Percentiles rank a stretch among this genome's conserved stretches.
These are phyloP conservation scores for Drosophila subsilvestris DNA, from an alignment of 2,888 invertebrate species.

Conservation along the genomic window DNA sequence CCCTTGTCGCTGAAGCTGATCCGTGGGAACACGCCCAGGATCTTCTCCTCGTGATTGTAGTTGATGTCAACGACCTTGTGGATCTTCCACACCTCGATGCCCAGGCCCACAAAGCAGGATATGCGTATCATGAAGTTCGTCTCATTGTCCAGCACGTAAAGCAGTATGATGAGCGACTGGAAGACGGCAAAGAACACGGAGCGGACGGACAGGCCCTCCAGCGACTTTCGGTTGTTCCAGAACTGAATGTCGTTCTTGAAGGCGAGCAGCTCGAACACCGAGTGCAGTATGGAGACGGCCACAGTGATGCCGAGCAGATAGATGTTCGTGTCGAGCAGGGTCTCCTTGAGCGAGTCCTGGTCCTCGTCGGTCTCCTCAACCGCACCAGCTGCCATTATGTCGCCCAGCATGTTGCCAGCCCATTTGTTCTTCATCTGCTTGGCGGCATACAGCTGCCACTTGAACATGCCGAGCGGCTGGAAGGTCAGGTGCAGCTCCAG, in stretches of 20 bases:
- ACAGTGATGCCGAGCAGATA: slow-evolving; percentile 96
- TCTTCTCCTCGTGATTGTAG: slow-evolving; percentile 89
- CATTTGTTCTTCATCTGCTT: slow-evolving; percentile 97
- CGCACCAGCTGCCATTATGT: slow-evolving; percentile 87
- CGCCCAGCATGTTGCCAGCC: slow-evolving; percentile 87
- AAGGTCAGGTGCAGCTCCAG: slow-evolving; percentile 90
- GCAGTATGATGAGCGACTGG: slow-evolving; percentile 96
- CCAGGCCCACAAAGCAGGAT: slow-evolving; percentile 96
- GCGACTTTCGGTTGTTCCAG: slow-evolving; percentile 98
- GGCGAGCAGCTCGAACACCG: slow-evolving; percentile 98
- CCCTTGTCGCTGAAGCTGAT: slow-evolving; percentile 96
- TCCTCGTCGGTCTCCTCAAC: slow-evolving; percentile 87
- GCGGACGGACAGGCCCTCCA: slow-evolving; percentile 98
- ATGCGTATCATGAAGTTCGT: slow-evolving; percentile 98
- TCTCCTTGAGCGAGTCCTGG: slow-evolving; percentile 96
- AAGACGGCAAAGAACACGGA: slow-evolving; percentile 99
- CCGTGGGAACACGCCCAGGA: slow-evolving; percentile 92
- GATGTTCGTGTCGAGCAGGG: slow-evolving; percentile 98
- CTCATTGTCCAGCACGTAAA: slow-evolving; percentile 99
- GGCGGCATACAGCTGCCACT: slow-evolving; percentile 99
- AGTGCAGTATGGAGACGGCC: slow-evolving; percentile 96
- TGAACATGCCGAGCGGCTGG: slow-evolving; percentile 97
- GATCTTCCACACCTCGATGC: slow-evolving; percentile 99
- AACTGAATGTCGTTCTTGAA: slow-evolving; percentile 99
- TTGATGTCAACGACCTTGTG: slow-evolving; percentile 96